Conservation (phyloP, 2,888 invertebrate genomes). For the Psococerastis gibbosa region DNA sequence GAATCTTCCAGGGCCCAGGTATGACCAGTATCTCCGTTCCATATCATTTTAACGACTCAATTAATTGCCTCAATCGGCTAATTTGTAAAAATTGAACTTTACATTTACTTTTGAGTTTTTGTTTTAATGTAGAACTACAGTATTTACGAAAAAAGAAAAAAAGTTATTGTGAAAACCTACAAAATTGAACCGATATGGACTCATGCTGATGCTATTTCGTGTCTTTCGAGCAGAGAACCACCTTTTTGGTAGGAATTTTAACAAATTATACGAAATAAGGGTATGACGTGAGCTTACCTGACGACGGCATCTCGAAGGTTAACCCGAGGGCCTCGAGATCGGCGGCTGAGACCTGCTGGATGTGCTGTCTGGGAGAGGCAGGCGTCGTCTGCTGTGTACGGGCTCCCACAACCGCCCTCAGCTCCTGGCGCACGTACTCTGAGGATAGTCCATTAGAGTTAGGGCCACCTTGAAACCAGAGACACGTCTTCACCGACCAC, state of each 20-base stretch:
- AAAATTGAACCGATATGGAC: slow-evolving; percentile 9
- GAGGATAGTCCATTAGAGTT: too few relatives aligned
- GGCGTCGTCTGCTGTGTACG: slow-evolving; percentile 37
- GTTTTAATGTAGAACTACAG: neutral
- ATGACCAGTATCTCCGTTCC: too few relatives aligned
- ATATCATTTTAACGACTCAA: too few relatives aligned
- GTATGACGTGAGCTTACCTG: slow-evolving; percentile 29
- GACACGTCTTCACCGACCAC: too few relatives aligned
- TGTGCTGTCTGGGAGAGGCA: slow-evolving; percentile 26
- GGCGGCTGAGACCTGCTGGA: slow-evolving; percentile 32
- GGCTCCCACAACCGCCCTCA: slow-evolving; percentile 74
- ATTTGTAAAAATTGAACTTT: too few relatives aligned
- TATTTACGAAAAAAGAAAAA: neutral
- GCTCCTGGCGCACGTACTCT: slow-evolving; percentile 80
- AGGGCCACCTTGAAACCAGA: too few relatives aligned
- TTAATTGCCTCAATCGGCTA: too few relatives aligned
- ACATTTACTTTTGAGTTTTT: too few relatives aligned
- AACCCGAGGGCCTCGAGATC: slow-evolving; percentile 52
- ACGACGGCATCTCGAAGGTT: slow-evolving; percentile 46
- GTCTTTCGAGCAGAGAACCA: slow-evolving; percentile 21
- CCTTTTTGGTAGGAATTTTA: neutral
- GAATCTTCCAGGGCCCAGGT: too few relatives aligned
- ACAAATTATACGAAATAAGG: neutral
- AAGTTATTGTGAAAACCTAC: neutral
- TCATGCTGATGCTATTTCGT: slow-evolving; percentile 18